Base-by-base conservation (phyloP, 2,888 invertebrate genomes). In the Tetragonisca angustula region DNA sequence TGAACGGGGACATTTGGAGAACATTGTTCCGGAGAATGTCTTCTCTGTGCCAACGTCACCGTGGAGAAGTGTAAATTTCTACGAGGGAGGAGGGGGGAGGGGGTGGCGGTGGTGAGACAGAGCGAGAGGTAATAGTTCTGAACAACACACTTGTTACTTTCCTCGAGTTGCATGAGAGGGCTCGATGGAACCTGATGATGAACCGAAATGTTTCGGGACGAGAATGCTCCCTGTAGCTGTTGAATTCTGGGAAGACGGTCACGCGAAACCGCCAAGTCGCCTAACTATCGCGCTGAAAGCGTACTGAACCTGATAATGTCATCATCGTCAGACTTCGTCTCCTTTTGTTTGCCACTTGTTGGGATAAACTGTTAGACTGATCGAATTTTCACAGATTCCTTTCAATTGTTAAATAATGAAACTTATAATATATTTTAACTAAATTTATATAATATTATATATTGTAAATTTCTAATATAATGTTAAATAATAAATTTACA, bases 121-220 rank as follows among this genome's bases (percentile, higher is more conserved):
- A 43, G 11, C 2, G 13, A 50, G 59, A 24, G 54, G 54, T 13
- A 43, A 67, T 54, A 75, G 74, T 74, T 65, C 36, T 17, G 49
- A 54, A 50, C 69, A 76, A 76, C 69, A 69, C 61, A n/a, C 32
- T 61, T 61, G 69, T 69, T 76, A 76, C 69, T 76, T 76, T 76
- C 76, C 17, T 19, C 43, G 67, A 75, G 76, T 79, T 76, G 61
- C 50, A n/a, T 15, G 27, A 27, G n/a, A 36, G 9, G 5, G 9
- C 74, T 68, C 56, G 68, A 49, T 54, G 62, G 24, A 74, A 32
- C 27, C 50, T 64, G 62, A 61, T 62, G 68, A 68, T 69, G 54
- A 67, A 62, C 59, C 43, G 54, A 54, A 36, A 61, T 54, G 36
- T 62, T 70, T 43, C 54, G 21, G 15, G 65, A 19, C 52, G 52